Percentiles rank a stretch among this genome's conserved stretches.
phyloP scores from a whole-genome alignment of 2,888 invertebrate species.

The Smittia aterrima region DNA sequence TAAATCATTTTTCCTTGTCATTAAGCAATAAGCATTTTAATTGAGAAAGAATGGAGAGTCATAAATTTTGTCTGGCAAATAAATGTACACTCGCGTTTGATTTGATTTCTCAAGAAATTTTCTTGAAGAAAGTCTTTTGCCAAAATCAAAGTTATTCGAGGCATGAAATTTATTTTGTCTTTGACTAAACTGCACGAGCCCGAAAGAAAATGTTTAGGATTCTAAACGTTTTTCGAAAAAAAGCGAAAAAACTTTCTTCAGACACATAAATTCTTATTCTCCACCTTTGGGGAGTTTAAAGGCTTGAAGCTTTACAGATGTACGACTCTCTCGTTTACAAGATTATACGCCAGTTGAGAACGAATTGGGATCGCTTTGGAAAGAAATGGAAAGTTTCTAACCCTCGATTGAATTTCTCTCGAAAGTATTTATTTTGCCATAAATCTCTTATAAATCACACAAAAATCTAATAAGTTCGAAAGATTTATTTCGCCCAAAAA shows the following conservation, averaged over 20 bases:
- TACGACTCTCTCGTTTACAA: neutral
- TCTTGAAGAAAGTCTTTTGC: no score
- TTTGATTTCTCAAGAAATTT: no score
- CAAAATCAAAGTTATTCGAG: no score
- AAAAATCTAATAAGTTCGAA: neutral
- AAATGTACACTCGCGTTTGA: no score
- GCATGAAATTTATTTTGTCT: no score
- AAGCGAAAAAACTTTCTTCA: no score
- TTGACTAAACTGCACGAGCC: no score
- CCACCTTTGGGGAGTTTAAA: no score
- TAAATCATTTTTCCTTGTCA: constrained; percentile 21
- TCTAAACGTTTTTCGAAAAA: no score
- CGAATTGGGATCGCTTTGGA: constrained; percentile 6
- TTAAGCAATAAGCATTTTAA: constrained; percentile 23
- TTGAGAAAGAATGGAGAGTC: neutral
- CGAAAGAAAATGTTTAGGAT: no score
- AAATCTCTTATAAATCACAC: neutral
- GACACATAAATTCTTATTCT: no score
- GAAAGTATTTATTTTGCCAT: constrained; percentile 12
- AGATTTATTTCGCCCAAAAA: constrained; percentile 12
- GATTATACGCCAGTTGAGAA: neutral
- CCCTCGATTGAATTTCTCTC: constrained; percentile 21
- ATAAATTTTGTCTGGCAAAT: constrained; percentile 1
- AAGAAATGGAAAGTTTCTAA: neutral
- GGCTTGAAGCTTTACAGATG: no score